Percentiles rank a stretch among this genome's conserved stretches.
phyloP scores from a whole-genome alignment of 2,113 vertebrate species.

The cat (Felis catus) region DNA sequence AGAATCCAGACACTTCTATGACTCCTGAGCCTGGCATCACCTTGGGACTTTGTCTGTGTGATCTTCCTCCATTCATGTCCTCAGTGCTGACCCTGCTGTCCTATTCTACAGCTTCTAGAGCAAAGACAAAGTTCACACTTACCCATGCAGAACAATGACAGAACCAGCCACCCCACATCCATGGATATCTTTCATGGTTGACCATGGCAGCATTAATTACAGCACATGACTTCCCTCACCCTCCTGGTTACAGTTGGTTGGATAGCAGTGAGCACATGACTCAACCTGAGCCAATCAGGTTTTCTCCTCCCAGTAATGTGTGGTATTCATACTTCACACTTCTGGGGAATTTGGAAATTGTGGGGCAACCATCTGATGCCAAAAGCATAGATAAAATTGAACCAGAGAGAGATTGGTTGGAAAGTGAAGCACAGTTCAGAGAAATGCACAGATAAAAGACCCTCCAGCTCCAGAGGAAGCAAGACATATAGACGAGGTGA shows the following conservation, averaged over 20 bases:
- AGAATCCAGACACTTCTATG: background rate
- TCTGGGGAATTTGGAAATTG: background rate
- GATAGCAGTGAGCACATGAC: background rate
- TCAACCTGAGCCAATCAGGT: background rate
- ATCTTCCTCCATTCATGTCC: background rate
- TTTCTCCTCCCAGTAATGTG: background rate
- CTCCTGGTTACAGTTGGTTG: background rate
- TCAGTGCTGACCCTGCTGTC: background rate
- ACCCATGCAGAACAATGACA: background rate
- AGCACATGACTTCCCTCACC: too few relatives aligned
- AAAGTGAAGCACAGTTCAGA: background rate
- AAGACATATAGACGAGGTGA: too few relatives aligned
- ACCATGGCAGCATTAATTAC: too few relatives aligned
- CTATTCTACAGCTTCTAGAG: background rate
- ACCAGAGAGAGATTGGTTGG: background rate
- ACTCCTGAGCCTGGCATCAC: background rate
- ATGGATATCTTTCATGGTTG: background rate
- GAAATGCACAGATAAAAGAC: background rate
- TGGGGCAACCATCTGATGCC: background rate
- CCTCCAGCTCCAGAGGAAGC: background rate
- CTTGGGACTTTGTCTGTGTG: background rate
- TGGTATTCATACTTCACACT: background rate
- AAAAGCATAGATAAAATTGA: background rate
- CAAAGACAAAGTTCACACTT: background rate
- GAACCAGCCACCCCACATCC: background rate